phyloP scores from a whole-genome alignment of 1,140 invertebrate species.

The Drosophila elegans region DNA sequence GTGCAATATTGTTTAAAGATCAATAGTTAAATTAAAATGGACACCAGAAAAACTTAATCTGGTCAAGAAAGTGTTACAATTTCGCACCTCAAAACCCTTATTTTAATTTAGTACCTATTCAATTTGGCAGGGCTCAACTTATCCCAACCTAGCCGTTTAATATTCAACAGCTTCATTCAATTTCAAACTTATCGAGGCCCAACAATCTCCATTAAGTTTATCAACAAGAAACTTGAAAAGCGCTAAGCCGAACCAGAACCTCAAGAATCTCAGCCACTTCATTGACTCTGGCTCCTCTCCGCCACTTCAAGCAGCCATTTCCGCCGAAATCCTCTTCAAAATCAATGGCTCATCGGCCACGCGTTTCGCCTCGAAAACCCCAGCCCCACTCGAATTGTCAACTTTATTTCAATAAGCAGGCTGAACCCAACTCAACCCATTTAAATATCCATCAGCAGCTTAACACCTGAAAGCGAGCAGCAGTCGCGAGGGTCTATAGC shows the following conservation, averaged over 20 bases:
- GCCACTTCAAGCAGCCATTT: conserved; percentile 28
- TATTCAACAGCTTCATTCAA: conserved; percentile 21
- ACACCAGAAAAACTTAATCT: too few relatives aligned
- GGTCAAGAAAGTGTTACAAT: too few relatives aligned
- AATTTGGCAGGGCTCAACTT: neutral
- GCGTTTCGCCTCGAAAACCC: neutral
- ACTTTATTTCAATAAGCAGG: conserved; percentile 53
- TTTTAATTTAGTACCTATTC: too few relatives aligned
- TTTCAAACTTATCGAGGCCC: conserved; percentile 5
- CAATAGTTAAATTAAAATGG: neutral
- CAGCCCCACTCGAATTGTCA: conserved; percentile 35
- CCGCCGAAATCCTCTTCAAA: conserved; percentile 31
- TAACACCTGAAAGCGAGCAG: conserved; percentile 57
- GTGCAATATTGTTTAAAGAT: neutral
- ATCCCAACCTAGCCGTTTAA: conserved; percentile 6
- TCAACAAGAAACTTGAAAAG: conserved; percentile 27
- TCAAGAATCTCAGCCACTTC: conserved; percentile 19
- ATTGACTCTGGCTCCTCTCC: conserved; percentile 14
- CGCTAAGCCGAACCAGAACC: conserved; percentile 13
- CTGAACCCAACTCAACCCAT: conserved; percentile 42
- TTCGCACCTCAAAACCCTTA: too few relatives aligned
- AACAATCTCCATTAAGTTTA: conserved; percentile 25
- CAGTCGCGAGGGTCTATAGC: conserved; percentile 32
- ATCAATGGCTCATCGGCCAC: conserved; percentile 38
- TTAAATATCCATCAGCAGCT: conserved; percentile 69